Percentiles rank a stretch among this genome's conserved stretches.
Evolutionary conservation across 2,113 vertebrate species (phyloP).

Genomic region (Aldabrachelys gigantea): DNA sequence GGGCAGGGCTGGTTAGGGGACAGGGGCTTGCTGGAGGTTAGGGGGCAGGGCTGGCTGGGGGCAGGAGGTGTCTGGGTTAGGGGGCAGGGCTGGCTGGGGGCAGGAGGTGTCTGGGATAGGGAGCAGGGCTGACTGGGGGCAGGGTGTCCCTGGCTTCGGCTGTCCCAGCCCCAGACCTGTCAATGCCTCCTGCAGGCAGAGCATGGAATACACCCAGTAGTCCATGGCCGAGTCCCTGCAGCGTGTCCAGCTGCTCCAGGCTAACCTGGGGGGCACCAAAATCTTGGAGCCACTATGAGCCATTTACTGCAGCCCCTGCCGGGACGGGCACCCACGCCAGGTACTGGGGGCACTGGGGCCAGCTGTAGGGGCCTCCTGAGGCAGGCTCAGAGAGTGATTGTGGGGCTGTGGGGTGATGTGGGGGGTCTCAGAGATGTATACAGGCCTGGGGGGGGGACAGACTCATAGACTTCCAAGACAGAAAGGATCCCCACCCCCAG

Average conservation of each 20-base stretch:
- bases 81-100: neutral
- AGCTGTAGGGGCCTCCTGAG: neutral
- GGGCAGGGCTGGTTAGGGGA: neutral
- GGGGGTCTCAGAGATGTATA: too few species aligned
- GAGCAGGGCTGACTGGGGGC: too few species aligned
- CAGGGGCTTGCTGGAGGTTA: too few species aligned
- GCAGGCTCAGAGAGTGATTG: neutral
- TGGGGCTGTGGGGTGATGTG: too few species aligned
- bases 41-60: neutral
- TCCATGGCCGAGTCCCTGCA: conserved; percentile 81
- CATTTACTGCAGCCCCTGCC: conserved; percentile 79
- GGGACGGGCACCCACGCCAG: conserved; percentile 79
- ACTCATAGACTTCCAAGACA: too few species aligned
- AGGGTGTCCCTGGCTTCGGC: neutral
- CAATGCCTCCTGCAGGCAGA: conserved; percentile 72
- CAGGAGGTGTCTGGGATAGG: too few species aligned
- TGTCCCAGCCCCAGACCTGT: neutral
- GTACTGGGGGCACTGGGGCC: conserved; percentile 50
- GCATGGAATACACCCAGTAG: conserved; percentile 83
- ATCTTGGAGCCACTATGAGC: conserved; percentile 79
- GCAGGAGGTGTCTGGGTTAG: neutral
- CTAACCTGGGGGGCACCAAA: conserved; percentile 84
- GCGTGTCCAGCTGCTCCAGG: conserved; percentile 68
- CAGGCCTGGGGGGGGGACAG: too few species aligned
- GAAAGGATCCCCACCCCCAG: too few species aligned